Evolutionary conservation across 2,888 invertebrate species (phyloP).

Genomic region (Microctonus brassicae): DNA sequence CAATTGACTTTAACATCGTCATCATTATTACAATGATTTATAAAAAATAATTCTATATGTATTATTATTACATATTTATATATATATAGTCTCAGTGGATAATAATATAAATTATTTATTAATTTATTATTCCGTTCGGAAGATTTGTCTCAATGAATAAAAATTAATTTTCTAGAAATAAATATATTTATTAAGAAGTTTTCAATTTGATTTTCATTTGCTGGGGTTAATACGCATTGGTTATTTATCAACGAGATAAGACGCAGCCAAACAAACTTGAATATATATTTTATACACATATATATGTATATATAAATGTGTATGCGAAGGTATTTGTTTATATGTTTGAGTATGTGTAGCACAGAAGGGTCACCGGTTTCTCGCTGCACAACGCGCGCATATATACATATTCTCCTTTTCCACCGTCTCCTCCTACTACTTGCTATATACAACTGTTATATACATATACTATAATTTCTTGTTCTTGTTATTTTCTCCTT

Average conservation of each 20-base stretch:
- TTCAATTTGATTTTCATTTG: no score
- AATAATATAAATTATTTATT: no score
- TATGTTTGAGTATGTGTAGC: neutral
- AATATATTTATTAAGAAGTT: no score
- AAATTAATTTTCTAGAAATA: no score
- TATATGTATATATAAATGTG: slow-evolving; percentile 2
- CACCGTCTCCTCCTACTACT: neutral
- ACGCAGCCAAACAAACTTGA: slow-evolving; percentile 31
- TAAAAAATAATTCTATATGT: neutral
- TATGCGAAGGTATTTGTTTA: neutral
- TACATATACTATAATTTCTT: neutral
- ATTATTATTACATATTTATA: no score
- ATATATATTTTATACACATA: slow-evolving; percentile 38
- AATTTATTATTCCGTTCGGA: no score
- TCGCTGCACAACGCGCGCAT: neutral
- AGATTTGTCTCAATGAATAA: no score
- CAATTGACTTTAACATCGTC: neutral
- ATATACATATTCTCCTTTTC: no score
- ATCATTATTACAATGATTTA: neutral
- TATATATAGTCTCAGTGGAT: no score
- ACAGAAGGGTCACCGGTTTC: slow-evolving; percentile 6
- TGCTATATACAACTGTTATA: neutral
- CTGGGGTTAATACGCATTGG: neutral
- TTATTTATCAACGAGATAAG: neutral
- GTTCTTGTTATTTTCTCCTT: neutral